Conservation (phyloP, 2,888 invertebrate species). For the Stenurella melanura region DNA sequence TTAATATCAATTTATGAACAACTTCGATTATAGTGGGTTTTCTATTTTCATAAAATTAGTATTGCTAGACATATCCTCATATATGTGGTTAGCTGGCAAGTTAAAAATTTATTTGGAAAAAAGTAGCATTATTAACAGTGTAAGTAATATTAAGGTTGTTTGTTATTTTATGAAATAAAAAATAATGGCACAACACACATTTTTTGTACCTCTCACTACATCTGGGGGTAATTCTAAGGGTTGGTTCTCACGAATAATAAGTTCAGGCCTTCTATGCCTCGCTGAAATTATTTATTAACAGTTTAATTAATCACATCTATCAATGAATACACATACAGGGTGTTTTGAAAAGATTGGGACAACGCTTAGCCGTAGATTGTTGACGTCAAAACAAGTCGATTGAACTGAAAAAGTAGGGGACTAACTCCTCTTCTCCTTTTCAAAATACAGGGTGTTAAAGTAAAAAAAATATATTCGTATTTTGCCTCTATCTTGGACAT, state of each 20-base stretch:
- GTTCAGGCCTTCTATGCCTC: conserved; percentile 85
- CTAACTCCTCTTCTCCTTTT: no score
- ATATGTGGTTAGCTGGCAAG: not conserved
- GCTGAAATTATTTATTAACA: conserved; percentile 71
- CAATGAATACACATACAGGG: not conserved
- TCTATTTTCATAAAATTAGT: not conserved
- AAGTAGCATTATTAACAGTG: not conserved
- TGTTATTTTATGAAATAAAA: conserved; percentile 1
- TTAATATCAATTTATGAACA: not conserved
- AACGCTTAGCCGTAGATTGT: no score
- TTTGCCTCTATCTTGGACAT: no score
- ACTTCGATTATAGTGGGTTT: not conserved
- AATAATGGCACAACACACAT: conserved; percentile 48
- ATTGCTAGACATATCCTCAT: not conserved
- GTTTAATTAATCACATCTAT: not conserved
- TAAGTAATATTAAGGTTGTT: not conserved
- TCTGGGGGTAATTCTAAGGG: conserved; percentile 93
- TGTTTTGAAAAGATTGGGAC: no score
- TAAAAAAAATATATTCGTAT: no score
- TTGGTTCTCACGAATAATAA: conserved; percentile 94
- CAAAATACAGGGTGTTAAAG: no score
- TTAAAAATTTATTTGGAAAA: not conserved
- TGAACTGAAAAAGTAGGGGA: no score
- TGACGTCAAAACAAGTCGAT: no score
- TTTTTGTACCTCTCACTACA: conserved; percentile 87